These are phyloP conservation scores for Triplophysa bombifrons DNA, from an alignment of 2,797 vertebrate genomes.

Conservation along the genomic window DNA sequence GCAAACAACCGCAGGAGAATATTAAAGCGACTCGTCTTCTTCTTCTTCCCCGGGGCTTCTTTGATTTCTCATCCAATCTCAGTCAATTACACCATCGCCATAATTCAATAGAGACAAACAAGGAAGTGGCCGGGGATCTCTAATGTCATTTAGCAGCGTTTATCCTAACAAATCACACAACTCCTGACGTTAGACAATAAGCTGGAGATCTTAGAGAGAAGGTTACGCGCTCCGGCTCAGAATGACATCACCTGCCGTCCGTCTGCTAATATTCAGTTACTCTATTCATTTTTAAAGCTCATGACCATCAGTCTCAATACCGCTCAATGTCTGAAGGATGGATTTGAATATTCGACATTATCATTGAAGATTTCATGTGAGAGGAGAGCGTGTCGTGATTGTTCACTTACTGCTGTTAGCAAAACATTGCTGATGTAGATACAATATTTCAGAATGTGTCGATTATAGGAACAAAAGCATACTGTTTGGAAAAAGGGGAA, in stretches of 20 bases:
- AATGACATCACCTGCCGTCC: slow-evolving; percentile 41
- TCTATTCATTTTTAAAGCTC: too few relatives aligned
- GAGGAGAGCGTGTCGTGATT: too few relatives aligned
- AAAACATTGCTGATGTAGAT: too few relatives aligned
- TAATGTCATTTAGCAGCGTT: slow-evolving; percentile 75
- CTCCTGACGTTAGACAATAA: slow-evolving; percentile 61
- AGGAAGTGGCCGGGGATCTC: slow-evolving; percentile 73
- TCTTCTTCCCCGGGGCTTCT: slow-evolving; percentile 43
- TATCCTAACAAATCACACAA: slow-evolving; percentile 75
- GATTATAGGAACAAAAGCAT: too few relatives aligned
- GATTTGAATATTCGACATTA: slow-evolving; percentile 56
- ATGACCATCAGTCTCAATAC: too few relatives aligned
- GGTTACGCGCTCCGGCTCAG: not conserved
- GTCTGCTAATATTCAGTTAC: slow-evolving; percentile 60
- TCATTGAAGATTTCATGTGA: too few relatives aligned
- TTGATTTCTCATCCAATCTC: slow-evolving; percentile 64
- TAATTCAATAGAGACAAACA: slow-evolving; percentile 72
- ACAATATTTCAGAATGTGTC: too few relatives aligned
- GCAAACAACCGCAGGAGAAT: slow-evolving; percentile 52
- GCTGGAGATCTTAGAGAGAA: slow-evolving; percentile 53
- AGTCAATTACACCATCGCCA: slow-evolving; percentile 71
- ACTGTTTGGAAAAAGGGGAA: too few relatives aligned
- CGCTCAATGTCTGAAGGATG: slow-evolving; percentile 70
- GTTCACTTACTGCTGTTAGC: too few relatives aligned
- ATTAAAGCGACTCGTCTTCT: slow-evolving; percentile 63